phyloP scores from a whole-genome alignment of 92 coral and sea anemone species.

The Metridium senile region DNA sequence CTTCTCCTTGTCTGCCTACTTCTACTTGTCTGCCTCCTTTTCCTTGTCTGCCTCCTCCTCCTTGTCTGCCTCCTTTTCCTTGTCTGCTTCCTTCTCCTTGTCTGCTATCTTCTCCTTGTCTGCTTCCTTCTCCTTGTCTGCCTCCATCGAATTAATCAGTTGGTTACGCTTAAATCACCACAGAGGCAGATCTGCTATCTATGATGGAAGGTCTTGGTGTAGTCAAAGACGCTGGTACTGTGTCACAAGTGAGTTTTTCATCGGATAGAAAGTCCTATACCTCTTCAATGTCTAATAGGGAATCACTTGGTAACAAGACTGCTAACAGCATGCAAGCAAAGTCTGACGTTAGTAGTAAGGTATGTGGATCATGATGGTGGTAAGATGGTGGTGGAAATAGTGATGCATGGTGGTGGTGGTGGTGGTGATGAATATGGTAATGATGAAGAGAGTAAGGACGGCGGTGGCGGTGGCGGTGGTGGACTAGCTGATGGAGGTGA shows the following conservation, averaged over 20 bases:
- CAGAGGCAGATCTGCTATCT: constrained; percentile 74
- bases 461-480: not conserved
- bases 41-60: too few relatives aligned
- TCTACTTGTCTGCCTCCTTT: too few relatives aligned
- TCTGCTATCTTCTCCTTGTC: too few relatives aligned
- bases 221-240: constrained; percentile 19
- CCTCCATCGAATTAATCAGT: too few relatives aligned
- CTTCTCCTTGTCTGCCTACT: too few relatives aligned
- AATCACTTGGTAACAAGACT: not conserved
- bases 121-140: too few relatives aligned
- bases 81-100: too few relatives aligned
- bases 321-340: constrained; percentile 9
- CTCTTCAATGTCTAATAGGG: constrained; percentile 6
- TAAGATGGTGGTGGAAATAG: not conserved
- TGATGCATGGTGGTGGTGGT: not conserved
- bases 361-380: not conserved
- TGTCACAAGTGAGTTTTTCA: constrained; percentile 18
- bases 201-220: constrained; percentile 32
- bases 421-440: not conserved
- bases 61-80: too few relatives aligned
- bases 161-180: not conserved
- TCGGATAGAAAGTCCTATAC: constrained; percentile 35
- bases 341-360: constrained; percentile 22
- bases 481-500: not conserved
- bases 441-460: not conserved